These are phyloP conservation scores for Erythrocebus patas DNA, from an alignment of 2,113 vertebrate species.

Conservation along the genomic window DNA sequence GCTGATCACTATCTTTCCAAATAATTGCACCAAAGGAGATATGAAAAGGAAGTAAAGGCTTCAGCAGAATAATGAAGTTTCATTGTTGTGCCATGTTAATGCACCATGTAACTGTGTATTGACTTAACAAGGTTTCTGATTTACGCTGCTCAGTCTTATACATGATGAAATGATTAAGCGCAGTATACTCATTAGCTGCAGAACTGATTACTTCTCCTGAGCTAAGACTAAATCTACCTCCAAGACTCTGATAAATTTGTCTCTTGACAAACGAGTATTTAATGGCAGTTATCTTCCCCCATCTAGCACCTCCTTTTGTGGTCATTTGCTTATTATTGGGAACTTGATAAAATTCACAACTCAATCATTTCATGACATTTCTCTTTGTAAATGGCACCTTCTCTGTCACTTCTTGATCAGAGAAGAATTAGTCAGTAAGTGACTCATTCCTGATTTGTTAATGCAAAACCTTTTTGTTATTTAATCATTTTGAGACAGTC, in stretches of 20 bases:
- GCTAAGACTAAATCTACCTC: neutral
- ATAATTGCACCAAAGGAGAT: neutral
- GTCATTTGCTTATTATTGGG: conserved; percentile 45
- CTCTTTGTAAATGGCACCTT: conserved; percentile 57
- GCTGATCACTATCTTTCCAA: neutral
- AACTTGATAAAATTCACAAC: conserved; percentile 17
- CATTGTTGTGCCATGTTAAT: neutral
- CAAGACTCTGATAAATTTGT: neutral
- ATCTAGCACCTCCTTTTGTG: conserved; percentile 21
- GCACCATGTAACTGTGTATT: neutral
- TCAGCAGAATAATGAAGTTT: neutral
- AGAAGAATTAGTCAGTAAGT: conserved; percentile 50
- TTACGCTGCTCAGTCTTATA: neutral
- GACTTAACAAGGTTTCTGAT: conserved; percentile 10
- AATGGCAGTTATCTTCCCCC: neutral
- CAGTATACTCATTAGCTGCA: neutral
- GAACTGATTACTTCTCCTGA: conserved; percentile 1
- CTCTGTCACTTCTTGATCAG: conserved; percentile 53
- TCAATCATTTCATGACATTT: conserved; percentile 57
- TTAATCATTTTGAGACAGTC: conserved; percentile 52
- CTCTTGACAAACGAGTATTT: conserved; percentile 31
- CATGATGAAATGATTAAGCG: neutral
- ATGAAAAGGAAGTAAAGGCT: neutral
- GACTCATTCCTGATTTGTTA: conserved; percentile 61
- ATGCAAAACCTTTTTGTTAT: conserved; percentile 53